A percentile compares a stretch with the other conserved stretches of the same genome.
These are phyloP conservation scores for Manacus vitellinus DNA, from an alignment of 2,113 vertebrate genomes.

Conservation along the genomic window DNA sequence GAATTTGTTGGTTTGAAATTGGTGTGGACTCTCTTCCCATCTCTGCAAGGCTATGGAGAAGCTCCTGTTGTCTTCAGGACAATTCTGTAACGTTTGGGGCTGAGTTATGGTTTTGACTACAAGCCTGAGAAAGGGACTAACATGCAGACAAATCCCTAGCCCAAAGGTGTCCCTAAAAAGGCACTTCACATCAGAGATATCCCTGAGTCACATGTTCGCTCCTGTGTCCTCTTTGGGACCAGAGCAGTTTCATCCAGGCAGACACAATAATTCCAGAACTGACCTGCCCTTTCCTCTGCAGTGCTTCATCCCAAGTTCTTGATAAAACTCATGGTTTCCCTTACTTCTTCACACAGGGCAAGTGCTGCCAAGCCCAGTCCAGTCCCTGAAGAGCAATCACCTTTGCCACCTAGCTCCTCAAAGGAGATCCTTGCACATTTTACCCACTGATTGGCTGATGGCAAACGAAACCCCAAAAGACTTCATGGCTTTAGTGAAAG, in stretches of 20 bases:
- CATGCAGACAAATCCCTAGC: not conserved
- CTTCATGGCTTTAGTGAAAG: slow-evolving; percentile 53
- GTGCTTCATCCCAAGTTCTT: not conserved
- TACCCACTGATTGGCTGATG: slow-evolving; percentile 26
- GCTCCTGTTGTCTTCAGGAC: not conserved
- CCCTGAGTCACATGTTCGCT: not conserved
- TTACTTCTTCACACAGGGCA: not conserved
- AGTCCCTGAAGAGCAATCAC: slow-evolving; percentile 21
- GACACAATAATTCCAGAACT: rapidly evolving
- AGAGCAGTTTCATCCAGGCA: not conserved
- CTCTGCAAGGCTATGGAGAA: not conserved
- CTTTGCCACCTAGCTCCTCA: slow-evolving; percentile 67
- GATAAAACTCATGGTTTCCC: not conserved
- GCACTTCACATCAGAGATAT: not conserved
- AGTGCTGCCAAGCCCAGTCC: not conserved
- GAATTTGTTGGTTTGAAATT: not conserved
- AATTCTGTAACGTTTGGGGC: not conserved
- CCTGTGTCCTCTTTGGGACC: not conserved
- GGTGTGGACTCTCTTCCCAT: not conserved
- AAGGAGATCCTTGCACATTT: slow-evolving; percentile 30
- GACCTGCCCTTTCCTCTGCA: not conserved
- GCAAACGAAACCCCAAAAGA: slow-evolving; percentile 19
- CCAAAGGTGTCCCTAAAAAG: not conserved
- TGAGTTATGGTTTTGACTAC: not conserved
- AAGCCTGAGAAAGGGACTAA: not conserved